phyloP scores from a whole-genome alignment of 2,888 invertebrate species.

The Polydrusus cervinus region DNA sequence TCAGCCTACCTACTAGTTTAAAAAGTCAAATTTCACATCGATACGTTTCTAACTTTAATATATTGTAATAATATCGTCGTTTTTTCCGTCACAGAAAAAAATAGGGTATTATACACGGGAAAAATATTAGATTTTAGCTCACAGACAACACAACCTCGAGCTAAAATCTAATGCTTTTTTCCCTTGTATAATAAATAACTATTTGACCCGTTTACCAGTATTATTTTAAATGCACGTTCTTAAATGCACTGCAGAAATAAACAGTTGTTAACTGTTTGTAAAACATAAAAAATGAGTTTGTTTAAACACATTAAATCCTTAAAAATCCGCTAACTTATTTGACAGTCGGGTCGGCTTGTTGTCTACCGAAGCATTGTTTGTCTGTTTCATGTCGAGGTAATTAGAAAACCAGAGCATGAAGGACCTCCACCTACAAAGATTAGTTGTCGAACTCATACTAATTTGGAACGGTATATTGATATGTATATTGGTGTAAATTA shows the following conservation, averaged over 20 bases:
- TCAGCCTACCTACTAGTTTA: no score
- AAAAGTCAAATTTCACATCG: no score
- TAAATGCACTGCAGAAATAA: slow-evolving; percentile 11
- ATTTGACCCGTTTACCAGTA: neutral
- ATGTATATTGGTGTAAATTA: no score
- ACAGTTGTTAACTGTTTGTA: slow-evolving; percentile 22
- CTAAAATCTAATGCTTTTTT: no score
- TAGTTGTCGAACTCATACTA: slow-evolving; percentile 4
- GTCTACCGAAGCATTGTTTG: slow-evolving; percentile 31
- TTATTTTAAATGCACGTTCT: neutral
- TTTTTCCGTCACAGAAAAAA: no score
- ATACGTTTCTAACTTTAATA: no score
- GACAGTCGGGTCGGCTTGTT: slow-evolving; percentile 31
- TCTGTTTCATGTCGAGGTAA: slow-evolving; percentile 1
- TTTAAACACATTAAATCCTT: slow-evolving; percentile 8
- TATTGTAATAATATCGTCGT: no score
- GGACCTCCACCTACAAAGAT: slow-evolving; percentile 13
- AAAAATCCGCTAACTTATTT: slow-evolving; percentile 29
- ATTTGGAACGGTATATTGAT: neutral
- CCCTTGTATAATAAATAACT: neutral
- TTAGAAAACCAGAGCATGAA: slow-evolving; percentile 36
- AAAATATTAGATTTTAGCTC: no score
- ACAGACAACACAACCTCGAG: no score
- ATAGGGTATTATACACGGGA: no score
- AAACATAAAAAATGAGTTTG: slow-evolving; percentile 16